Evolutionary conservation across 2,113 vertebrate genomes (phyloP), one percentile per base, ranked within the genome.

Genomic region (Ifrita kowaldi): DNA sequence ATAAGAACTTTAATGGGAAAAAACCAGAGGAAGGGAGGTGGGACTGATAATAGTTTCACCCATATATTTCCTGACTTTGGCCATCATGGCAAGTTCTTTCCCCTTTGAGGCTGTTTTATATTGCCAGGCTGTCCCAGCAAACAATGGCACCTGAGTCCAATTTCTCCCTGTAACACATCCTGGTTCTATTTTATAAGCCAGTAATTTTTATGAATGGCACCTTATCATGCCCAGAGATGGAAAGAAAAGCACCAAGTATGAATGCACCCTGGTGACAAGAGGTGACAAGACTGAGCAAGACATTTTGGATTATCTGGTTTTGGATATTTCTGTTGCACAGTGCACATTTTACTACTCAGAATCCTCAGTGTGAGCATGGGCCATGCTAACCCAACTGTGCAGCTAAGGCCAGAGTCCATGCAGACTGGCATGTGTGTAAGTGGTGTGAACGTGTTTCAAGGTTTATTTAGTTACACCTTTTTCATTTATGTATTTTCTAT

Each of bases 321-420:
- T 42, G 47, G 30, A 4, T 63, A 20, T 17, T 41, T 70, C 52
- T n/a, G 23, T 17, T 21, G 16, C 23, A 27, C 37, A 30, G 3
- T 28, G 32, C 27, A 26, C 1, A 0, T 37, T 60, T 53, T 37
- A 60, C 27, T 15, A 10, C 53, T 74, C 19, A 4, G 44, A 63
- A 15, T 47, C 56, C 47, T 24, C n/a, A 8, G 0, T 1, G 8
- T 30, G 10, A 67, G 28, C 64, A 46, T 3, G 10, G 71, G 14
- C 42, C 14, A 3, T 6, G 11, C 39, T 46, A 67, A 53, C 44
- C 11, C 33, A 50, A 0, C 15, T 26, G 8, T 17, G n/a, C 53
- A 77, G 73, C 28, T 57, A 18, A 65, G 15, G 50, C 46, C 42
- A 74, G 75, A 44, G 4, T 20, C 26, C 28, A 24, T 22, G 21